phyloP scores from a whole-genome alignment of 2,113 vertebrate species.

The Gopherus flavomarginatus region DNA sequence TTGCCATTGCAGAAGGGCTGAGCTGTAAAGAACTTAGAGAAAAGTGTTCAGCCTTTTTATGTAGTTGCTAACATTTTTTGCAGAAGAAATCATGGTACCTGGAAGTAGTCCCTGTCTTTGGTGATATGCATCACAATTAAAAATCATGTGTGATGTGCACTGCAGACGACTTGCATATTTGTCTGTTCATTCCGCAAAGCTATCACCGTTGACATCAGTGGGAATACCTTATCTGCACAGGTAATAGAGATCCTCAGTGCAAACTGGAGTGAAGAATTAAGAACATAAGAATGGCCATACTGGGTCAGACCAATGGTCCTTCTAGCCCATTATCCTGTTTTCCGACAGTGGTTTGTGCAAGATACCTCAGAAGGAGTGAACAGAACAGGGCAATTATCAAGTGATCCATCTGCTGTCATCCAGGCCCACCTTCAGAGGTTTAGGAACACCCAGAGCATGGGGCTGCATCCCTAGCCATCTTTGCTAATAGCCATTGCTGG shows the following conservation, averaged over 20 bases:
- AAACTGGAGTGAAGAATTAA: fast-evolving
- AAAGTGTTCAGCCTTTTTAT: background rate
- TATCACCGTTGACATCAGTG: background rate
- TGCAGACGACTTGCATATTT: fast-evolving
- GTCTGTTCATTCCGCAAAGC: background rate
- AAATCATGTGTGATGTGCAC: background rate
- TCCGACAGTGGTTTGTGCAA: background rate
- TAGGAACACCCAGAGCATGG: background rate
- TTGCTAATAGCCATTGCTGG: background rate
- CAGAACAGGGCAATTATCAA: background rate
- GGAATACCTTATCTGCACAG: background rate
- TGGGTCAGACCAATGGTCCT: background rate
- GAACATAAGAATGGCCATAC: background rate
- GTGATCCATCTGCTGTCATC: background rate
- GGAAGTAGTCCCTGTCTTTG: background rate
- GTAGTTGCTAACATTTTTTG: background rate
- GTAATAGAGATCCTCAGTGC: background rate
- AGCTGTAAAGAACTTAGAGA: background rate
- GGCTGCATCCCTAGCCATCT: background rate
- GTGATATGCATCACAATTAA: background rate
- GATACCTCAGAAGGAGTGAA: background rate
- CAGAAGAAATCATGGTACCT: fast-evolving
- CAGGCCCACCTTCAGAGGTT: background rate
- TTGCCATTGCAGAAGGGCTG: background rate
- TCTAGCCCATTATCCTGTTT: background rate